Conservation (phyloP, 2,888 invertebrate genomes). For the Alitta virens region DNA sequence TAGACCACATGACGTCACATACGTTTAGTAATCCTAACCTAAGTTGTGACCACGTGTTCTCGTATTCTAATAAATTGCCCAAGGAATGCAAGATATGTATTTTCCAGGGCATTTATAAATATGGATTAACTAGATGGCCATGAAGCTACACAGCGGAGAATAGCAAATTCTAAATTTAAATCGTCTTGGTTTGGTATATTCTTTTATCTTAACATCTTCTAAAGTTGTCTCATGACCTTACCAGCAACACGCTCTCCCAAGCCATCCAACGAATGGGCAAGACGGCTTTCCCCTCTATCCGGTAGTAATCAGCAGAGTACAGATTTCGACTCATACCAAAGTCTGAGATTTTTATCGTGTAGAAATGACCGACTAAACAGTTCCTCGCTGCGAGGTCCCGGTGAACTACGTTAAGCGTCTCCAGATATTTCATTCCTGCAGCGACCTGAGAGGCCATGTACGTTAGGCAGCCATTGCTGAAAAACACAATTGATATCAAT, state of each 20-base stretch:
- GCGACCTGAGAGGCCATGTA: conserved; percentile 82
- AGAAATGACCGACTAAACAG: conserved; percentile 78
- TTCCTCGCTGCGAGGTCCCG: conserved; percentile 84
- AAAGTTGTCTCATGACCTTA: conserved; percentile 26
- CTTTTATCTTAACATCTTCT: too few species aligned
- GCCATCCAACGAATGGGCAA: conserved; percentile 86
- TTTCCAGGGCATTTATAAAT: too few species aligned
- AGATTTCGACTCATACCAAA: conserved; percentile 54
- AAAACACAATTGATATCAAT: conserved; percentile 51
- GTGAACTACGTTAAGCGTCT: conserved; percentile 85
- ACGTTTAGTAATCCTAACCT: too few species aligned
- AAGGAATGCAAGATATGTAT: too few species aligned
- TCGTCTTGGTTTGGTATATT: too few species aligned
- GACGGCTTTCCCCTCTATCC: conserved; percentile 74
- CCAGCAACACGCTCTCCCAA: conserved; percentile 75
- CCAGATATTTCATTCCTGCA: conserved; percentile 84
- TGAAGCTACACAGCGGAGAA: too few species aligned
- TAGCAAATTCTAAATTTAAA: too few species aligned
- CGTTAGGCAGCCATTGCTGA: conserved; percentile 76
- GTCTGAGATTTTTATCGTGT: conserved; percentile 61
- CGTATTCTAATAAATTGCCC: too few species aligned
- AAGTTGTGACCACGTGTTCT: too few species aligned
- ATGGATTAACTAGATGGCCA: too few species aligned
- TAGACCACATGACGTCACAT: too few species aligned
- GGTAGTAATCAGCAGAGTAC: conserved; percentile 72